Evolutionary conservation across 2,888 invertebrate species (phyloP).

Genomic region (Rhingia rostrata): DNA sequence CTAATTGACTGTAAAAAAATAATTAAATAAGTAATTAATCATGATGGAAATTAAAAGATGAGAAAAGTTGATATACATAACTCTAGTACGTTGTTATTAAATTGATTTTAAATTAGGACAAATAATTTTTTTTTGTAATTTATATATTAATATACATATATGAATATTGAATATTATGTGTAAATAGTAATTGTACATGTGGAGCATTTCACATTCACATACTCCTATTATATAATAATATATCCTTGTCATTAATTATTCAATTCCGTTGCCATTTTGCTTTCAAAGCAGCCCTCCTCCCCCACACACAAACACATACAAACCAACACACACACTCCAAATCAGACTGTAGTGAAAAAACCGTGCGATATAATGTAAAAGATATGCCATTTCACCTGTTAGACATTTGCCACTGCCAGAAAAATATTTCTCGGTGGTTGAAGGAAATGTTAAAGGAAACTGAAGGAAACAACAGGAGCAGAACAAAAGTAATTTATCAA

Average conservation of each 20-base stretch:
- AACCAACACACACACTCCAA: slow-evolving; percentile 6
- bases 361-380: slow-evolving; percentile 21
- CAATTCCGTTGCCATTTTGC: slow-evolving; percentile 72
- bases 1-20: slow-evolving; percentile 69
- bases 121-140: slow-evolving; percentile 60
- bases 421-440: background rate
- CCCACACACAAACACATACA: no score
- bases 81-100: slow-evolving; percentile 54
- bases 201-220: slow-evolving; percentile 51
- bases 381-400: slow-evolving; percentile 63
- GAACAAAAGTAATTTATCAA: slow-evolving; percentile 67
- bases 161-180: slow-evolving; percentile 56
- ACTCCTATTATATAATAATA: slow-evolving; percentile 41
- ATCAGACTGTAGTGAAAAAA: slow-evolving; percentile 42
- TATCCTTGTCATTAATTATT: slow-evolving; percentile 65
- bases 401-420: slow-evolving; percentile 9
- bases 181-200: slow-evolving; percentile 55
- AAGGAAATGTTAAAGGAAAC: slow-evolving; percentile 27
- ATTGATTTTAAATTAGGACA: slow-evolving; percentile 65
- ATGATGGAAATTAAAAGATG: slow-evolving; percentile 18
- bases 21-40: slow-evolving; percentile 22
- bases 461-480: background rate
- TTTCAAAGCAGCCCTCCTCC: slow-evolving; percentile 46
- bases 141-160: slow-evolving; percentile 20
- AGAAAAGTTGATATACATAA: slow-evolving; percentile 38